A percentile compares a stretch with the other conserved stretches of the same genome.
Evolutionary conservation across 2,113 vertebrate genomes (phyloP).

Genomic region (Marmota flaviventris): DNA sequence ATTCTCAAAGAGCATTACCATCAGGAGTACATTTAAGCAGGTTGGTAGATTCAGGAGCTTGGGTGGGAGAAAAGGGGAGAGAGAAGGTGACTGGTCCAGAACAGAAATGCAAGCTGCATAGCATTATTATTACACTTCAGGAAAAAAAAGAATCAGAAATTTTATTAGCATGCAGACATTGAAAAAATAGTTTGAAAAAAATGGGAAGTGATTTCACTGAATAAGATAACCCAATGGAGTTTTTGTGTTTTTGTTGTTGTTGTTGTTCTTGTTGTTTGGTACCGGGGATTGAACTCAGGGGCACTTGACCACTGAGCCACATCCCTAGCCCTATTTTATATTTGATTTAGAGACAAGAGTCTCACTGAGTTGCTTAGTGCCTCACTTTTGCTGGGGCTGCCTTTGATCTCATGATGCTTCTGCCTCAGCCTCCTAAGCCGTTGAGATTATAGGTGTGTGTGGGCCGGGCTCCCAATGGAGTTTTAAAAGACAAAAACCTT

Average conservation of each 20-base stretch:
- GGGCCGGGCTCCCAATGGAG: not conserved
- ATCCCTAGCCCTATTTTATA: too few species aligned
- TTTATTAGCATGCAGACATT: conserved; percentile 61
- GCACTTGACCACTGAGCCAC: too few species aligned
- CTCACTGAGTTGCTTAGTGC: too few species aligned
- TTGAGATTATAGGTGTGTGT: too few species aligned
- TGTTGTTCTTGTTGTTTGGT: too few species aligned
- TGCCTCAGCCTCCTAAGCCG: too few species aligned
- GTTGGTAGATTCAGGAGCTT: not conserved
- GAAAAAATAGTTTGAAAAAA: conserved; percentile 45
- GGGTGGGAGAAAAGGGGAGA: accelerated
- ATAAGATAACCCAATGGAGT: not conserved
- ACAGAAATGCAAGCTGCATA: conserved; percentile 65
- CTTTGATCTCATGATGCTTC: too few species aligned
- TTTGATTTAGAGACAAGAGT: too few species aligned
- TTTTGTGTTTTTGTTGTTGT: not conserved
- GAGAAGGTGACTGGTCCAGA: not conserved
- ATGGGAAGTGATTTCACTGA: not conserved
- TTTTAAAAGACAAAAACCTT: conserved; percentile 16
- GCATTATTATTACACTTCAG: conserved; percentile 59
- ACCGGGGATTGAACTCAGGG: too few species aligned
- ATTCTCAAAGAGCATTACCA: conserved; percentile 35
- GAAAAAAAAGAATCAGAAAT: conserved; percentile 56
- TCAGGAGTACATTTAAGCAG: conserved; percentile 59
- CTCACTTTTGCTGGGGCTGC: too few species aligned